Conservation (phyloP, 2,888 invertebrate genomes). For the Melanostoma mellinum region DNA sequence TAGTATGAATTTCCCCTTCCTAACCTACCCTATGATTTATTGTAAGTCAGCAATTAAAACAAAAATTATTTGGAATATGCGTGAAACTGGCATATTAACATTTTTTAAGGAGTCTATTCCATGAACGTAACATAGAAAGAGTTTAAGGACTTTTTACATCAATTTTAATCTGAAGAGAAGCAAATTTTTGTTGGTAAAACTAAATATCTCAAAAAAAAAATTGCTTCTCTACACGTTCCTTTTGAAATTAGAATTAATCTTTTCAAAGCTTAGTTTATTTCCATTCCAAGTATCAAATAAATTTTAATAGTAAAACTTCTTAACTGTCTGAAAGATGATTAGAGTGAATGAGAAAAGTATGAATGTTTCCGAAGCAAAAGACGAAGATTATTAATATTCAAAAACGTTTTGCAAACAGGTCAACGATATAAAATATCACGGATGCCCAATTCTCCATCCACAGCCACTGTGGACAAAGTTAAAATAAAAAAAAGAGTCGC, state of each 20-base stretch:
- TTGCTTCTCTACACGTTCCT: neutral
- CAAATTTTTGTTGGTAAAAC: no score
- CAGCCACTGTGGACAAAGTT: constrained; percentile 56
- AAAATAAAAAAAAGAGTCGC: constrained; percentile 36
- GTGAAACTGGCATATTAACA: no score
- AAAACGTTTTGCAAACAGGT: constrained; percentile 74
- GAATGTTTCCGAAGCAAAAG: constrained; percentile 70
- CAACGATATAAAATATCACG: constrained; percentile 64
- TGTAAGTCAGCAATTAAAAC: no score
- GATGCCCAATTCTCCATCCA: constrained; percentile 59
- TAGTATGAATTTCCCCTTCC: no score
- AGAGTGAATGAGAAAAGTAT: constrained; percentile 68
- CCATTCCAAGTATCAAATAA: constrained; percentile 56
- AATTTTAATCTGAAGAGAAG: no score
- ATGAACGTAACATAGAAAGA: no score
- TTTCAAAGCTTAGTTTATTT: neutral
- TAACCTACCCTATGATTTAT: no score
- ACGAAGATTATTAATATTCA: constrained; percentile 72
- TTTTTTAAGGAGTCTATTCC: no score
- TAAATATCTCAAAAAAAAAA: no score
- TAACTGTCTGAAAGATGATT: constrained; percentile 62
- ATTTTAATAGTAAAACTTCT: constrained; percentile 24
- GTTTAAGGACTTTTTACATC: no score
- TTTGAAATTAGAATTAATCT: neutral
- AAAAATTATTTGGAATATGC: no score